Conservation (phyloP, 2,888 invertebrate genomes). For the Xestoiulus laeticollis region DNA sequence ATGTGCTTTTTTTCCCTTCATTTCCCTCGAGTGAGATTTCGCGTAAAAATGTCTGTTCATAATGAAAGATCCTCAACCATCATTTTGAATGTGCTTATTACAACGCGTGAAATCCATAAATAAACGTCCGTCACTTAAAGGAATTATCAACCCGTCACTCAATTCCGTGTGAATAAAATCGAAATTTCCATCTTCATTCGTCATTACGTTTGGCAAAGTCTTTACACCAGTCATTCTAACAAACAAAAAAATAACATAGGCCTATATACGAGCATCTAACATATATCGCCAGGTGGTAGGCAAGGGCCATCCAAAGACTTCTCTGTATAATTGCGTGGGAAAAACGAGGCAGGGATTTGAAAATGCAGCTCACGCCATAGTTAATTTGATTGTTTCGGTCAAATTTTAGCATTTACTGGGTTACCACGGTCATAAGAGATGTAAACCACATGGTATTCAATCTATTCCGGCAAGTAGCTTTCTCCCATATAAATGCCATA, state of each 20-base stretch:
- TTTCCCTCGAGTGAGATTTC: not conserved
- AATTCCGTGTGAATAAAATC: conserved; percentile 21
- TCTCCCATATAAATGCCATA: conserved; percentile 22
- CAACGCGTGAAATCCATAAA: conserved; percentile 28
- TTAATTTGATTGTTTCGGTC: conserved; percentile 31
- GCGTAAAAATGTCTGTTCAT: not conserved
- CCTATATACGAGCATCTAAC: not conserved
- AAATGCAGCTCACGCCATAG: not conserved
- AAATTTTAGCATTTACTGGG: conserved; percentile 32
- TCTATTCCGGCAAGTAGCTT: not conserved
- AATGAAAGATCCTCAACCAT: not conserved
- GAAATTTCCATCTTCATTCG: not conserved
- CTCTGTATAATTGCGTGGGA: not conserved
- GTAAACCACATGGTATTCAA: not conserved
- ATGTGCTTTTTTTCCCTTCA: not conserved
- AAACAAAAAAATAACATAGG: too few relatives aligned
- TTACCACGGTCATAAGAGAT: conserved; percentile 4
- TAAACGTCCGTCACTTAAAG: not conserved
- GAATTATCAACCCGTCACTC: conserved; percentile 6
- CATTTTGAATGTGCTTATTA: not conserved
- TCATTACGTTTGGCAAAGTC: not conserved
- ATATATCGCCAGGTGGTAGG: conserved; percentile 5
- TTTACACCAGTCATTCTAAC: not conserved
- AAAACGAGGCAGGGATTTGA: not conserved
- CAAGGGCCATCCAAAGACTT: not conserved